phyloP scores from a whole-genome alignment of 2,888 invertebrate genomes.

The Autographa pulchrina region DNA sequence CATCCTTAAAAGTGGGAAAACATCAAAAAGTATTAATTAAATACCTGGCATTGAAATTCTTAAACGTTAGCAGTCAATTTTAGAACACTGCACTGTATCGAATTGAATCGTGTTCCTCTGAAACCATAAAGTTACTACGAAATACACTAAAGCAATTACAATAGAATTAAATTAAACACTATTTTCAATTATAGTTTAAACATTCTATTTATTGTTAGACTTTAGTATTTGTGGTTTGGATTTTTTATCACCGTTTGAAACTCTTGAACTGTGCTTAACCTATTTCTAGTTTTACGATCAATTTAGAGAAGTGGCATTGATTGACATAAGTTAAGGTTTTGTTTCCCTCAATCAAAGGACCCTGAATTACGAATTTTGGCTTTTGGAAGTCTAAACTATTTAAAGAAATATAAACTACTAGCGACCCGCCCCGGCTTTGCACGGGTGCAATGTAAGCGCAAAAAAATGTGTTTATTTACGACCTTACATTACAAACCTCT shows the following conservation, averaged over 20 bases:
- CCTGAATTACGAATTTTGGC: too few relatives aligned
- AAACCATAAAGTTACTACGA: not conserved
- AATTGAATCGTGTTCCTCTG: not conserved
- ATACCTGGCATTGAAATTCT: not conserved
- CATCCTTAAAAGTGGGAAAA: not conserved
- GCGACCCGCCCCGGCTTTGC: too few relatives aligned
- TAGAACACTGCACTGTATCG: not conserved
- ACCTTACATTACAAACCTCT: too few relatives aligned
- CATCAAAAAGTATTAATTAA: not conserved
- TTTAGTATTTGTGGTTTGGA: not conserved
- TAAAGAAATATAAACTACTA: too few relatives aligned
- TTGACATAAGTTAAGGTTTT: not conserved
- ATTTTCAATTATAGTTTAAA: constrained; percentile 1
- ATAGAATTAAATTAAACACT: not conserved
- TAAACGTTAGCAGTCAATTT: not conserved
- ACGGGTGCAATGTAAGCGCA: too few relatives aligned
- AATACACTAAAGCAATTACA: not conserved
- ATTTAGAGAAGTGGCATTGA: not conserved
- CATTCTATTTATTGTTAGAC: not conserved
- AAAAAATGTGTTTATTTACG: too few relatives aligned
- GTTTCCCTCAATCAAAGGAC: too few relatives aligned
- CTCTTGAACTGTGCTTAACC: not conserved
- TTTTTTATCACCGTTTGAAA: not conserved
- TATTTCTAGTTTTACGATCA: not conserved
- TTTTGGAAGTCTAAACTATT: too few relatives aligned